phyloP scores from a whole-genome alignment of 2,797 vertebrate species.

The Apogon talboti region DNA sequence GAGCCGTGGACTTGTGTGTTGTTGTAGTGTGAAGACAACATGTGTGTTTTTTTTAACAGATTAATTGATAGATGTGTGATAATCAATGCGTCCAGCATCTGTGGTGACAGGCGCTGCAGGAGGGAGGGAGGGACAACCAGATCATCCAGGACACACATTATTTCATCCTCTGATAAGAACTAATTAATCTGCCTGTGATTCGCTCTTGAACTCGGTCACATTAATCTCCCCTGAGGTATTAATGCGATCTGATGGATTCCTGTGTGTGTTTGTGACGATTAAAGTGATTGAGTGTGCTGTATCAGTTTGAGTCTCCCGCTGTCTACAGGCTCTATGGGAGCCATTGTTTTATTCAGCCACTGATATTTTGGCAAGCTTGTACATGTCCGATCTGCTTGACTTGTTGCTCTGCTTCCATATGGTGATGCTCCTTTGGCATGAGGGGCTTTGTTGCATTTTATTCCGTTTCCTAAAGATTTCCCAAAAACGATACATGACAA shows the following conservation, averaged over 20 bases:
- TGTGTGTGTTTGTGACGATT: slow-evolving; percentile 76
- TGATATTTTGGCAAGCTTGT: slow-evolving; percentile 15
- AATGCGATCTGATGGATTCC: slow-evolving; percentile 82
- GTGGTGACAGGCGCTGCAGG: slow-evolving; percentile 28
- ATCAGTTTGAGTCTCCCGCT: slow-evolving; percentile 25
- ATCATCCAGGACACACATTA: slow-evolving; percentile 29
- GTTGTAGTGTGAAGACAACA: not conserved
- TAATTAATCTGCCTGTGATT: slow-evolving; percentile 71
- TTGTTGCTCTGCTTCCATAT: slow-evolving; percentile 23
- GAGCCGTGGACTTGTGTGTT: not conserved
- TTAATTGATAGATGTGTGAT: slow-evolving; percentile 79
- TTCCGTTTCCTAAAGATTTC: not conserved
- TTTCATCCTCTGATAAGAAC: slow-evolving; percentile 51
- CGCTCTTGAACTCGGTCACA: slow-evolving; percentile 63
- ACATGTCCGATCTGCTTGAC: slow-evolving; percentile 5
- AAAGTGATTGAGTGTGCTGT: slow-evolving; percentile 25
- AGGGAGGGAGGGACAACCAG: not conserved
- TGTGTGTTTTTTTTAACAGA: not conserved
- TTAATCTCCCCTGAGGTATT: slow-evolving; percentile 77
- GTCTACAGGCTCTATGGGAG: slow-evolving; percentile 23
- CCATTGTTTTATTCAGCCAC: slow-evolving; percentile 15
- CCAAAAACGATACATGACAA: not conserved
- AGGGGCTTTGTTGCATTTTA: too few relatives aligned
- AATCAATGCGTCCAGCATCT: slow-evolving; percentile 77
- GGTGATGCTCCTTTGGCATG: not conserved